Evolutionary conservation across 1,140 invertebrate species (phyloP), one percentile per base, ranked within the genome.

Genomic region (Drosophila sp.): DNA sequence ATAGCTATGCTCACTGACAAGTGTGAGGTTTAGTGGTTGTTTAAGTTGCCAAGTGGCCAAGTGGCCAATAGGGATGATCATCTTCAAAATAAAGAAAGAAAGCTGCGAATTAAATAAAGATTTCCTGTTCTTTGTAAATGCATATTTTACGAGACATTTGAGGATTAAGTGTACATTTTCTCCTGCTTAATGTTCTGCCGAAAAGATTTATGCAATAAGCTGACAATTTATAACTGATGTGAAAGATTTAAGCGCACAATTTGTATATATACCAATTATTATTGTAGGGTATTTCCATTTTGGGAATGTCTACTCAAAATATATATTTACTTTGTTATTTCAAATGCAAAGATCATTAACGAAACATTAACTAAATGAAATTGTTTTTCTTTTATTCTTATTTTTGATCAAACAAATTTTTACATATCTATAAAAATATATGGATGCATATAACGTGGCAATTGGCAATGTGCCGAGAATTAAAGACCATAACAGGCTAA

Each of bases 61-160:
- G 11, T 41, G 34, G 56, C 4, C 25, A 41, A 66, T 50, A 27
- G 45, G 43, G 43, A 72, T 53, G 54, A 72, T 72, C 53, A 66
- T 29, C 51, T 57, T 50, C 2, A 50, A 59, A 59, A 72, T 58
- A 72, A 66, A 67, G 63, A 72, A 66, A 67, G 63, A 32, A 72
- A 66, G 48, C 70, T 45, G 25, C 61, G 70, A 48, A 72, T 72
- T 72, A 72, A 59, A 67, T 25, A 67, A 58, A 58, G 43, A 67
- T 72, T 67, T 72, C 16, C 6, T 13, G 38, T 16, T 7, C 7
- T 48, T 48, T 25, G 11, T 16, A 58, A 66, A 66, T 40, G 57
- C 21, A 48, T 59, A 41, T 56, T 56, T 66, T 41, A 72, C 70
- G 53, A 50, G 70, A 72, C 63, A 58, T 58, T 48, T 29, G 48